These are phyloP conservation scores for Hycleus phaleratus DNA, from an alignment of 1,140 invertebrate species.

Conservation along the genomic window DNA sequence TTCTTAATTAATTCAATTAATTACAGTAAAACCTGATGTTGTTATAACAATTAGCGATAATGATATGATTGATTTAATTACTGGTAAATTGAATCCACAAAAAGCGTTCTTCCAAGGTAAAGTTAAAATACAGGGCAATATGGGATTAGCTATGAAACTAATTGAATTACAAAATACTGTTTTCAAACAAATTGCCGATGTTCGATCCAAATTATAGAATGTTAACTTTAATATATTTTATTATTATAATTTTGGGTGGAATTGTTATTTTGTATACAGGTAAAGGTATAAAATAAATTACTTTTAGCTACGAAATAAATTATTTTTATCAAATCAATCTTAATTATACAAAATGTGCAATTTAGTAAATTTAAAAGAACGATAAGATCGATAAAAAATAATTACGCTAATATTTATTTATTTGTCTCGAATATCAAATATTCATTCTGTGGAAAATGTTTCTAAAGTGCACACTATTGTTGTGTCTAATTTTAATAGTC, in stretches of 20 bases:
- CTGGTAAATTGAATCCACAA: conserved; percentile 86
- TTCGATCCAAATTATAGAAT: conserved; percentile 64
- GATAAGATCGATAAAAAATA: too few species aligned
- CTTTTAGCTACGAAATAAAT: too few species aligned
- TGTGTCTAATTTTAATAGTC: too few species aligned
- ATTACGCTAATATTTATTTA: too few species aligned
- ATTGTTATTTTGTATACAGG: too few species aligned
- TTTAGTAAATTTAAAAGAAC: too few species aligned
- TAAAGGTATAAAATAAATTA: too few species aligned
- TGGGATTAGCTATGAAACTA: conserved; percentile 92
- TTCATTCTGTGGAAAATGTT: too few species aligned
- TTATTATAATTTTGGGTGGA: not conserved
- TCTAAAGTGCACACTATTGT: too few species aligned
- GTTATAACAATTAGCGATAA: conserved; percentile 81
- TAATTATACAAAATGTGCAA: too few species aligned
- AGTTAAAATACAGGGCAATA: conserved; percentile 91
- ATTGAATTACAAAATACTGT: conserved; percentile 74
- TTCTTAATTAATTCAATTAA: conserved; percentile 1
- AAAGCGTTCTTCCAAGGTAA: conserved; percentile 98
- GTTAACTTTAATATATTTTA: conserved; percentile 2
- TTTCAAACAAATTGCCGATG: conserved; percentile 60
- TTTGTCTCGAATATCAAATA: too few species aligned
- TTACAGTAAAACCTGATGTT: conserved; percentile 79
- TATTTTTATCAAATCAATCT: too few species aligned
- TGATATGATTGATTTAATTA: conserved; percentile 78